phyloP scores from a whole-genome alignment of 1,140 invertebrate species.

The Trachymyrmex septentrionalis region DNA sequence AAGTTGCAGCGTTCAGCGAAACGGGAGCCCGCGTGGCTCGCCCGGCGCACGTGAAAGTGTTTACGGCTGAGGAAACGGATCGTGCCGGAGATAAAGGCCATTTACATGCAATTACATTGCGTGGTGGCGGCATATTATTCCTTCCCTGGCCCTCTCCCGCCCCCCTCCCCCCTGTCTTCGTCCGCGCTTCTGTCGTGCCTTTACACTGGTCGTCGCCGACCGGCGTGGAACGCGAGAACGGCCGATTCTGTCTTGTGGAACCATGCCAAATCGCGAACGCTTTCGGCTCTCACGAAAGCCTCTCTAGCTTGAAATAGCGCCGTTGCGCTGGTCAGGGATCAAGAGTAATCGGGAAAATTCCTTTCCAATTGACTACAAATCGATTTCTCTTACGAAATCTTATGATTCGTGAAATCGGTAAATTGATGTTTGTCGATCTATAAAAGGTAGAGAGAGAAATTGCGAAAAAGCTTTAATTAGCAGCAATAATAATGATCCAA shows the following conservation, averaged over 20 bases:
- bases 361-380: not conserved
- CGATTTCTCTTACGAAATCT: not conserved
- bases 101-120: constrained; percentile 84
- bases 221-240: not conserved
- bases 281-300: not conserved
- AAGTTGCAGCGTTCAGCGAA: constrained; percentile 71
- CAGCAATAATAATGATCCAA: constrained; percentile 78
- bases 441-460: not conserved
- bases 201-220: not conserved
- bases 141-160: constrained; percentile 43
- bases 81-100: constrained; percentile 80
- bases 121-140: constrained; percentile 76
- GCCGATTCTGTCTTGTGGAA: constrained; percentile 49
- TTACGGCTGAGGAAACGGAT: constrained; percentile 82
- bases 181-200: constrained; percentile 40
- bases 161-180: not conserved
- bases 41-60: constrained; percentile 81
- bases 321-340: constrained; percentile 47
- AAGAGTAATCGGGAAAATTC: not conserved
- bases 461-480: not conserved
- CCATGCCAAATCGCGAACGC: constrained; percentile 52
- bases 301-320: not conserved
- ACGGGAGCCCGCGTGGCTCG: constrained; percentile 60
- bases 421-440: not conserved
- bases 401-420: not conserved